Percentiles rank a stretch among this genome's conserved stretches.
phyloP scores from a whole-genome alignment of 2,797 vertebrate genomes.

The Manis pentadactyla region DNA sequence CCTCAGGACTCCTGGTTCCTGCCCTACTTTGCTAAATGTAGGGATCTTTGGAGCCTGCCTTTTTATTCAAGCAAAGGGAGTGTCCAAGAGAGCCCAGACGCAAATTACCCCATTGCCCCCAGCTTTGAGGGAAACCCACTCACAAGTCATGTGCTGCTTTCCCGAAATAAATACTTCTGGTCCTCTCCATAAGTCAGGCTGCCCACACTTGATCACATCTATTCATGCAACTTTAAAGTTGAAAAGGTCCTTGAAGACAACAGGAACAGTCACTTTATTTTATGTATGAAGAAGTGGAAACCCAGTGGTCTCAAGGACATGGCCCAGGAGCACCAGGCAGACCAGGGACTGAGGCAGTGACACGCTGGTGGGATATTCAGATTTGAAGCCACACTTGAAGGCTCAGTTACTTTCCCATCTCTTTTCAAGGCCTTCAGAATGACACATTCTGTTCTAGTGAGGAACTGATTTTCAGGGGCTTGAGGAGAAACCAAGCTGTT shows the following conservation, averaged over 20 bases:
- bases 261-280: not conserved
- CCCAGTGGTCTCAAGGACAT: not conserved
- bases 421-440: not conserved
- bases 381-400: not conserved
- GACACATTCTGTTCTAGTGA: not conserved
- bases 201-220: not conserved
- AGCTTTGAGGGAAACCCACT: not conserved
- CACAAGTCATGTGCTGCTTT: not conserved
- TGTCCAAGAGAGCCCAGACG: not conserved
- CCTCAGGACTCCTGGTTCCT: not conserved
- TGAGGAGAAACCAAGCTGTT: slow-evolving; percentile 14
- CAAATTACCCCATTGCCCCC: not conserved
- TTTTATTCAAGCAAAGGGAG: not conserved
- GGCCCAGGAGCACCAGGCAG: not conserved
- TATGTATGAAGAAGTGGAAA: not conserved
- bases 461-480: not conserved
- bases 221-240: not conserved
- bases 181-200: not conserved
- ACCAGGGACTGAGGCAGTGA: no score
- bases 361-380: not conserved
- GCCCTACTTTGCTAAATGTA: not conserved
- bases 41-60: not conserved
- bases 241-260: not conserved
- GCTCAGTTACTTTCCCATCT: not conserved
- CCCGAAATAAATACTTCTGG: not conserved